phyloP scores from a whole-genome alignment of 2,797 vertebrate genomes.

The Enteromius trimaculatus region DNA sequence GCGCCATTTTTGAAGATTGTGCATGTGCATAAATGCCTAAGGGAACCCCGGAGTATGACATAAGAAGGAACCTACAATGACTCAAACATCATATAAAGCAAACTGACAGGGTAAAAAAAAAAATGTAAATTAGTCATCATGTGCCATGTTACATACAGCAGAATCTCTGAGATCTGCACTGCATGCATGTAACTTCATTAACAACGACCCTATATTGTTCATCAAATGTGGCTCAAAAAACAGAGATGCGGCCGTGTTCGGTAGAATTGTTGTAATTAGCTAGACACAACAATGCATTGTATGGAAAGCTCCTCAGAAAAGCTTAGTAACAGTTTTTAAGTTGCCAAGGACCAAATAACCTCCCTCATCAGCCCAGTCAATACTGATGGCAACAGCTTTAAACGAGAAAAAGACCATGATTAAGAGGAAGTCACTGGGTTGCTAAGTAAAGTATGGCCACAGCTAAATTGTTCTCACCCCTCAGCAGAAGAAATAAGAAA shows the following conservation, averaged over 20 bases:
- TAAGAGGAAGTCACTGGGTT: neutral
- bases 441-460: conserved; percentile 1
- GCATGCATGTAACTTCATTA: neutral
- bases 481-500: conserved; percentile 11
- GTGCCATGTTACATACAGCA: neutral
- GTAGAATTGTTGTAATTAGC: neutral
- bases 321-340: neutral
- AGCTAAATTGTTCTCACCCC: conserved; percentile 21
- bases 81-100: neutral
- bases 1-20: neutral
- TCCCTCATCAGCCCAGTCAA: neutral
- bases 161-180: neutral
- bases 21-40: neutral
- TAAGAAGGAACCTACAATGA: neutral
- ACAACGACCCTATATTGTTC: neutral
- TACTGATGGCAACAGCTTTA: conserved; percentile 13
- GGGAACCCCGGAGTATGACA: neutral
- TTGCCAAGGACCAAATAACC: conserved; percentile 2
- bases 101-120: neutral
- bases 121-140: neutral
- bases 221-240: neutral
- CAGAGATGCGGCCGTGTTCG: neutral
- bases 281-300: neutral
- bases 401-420: conserved; percentile 2
- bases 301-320: neutral